Evolutionary conservation across 2,888 invertebrate genomes (phyloP).

Genomic region (Nomada flava): DNA sequence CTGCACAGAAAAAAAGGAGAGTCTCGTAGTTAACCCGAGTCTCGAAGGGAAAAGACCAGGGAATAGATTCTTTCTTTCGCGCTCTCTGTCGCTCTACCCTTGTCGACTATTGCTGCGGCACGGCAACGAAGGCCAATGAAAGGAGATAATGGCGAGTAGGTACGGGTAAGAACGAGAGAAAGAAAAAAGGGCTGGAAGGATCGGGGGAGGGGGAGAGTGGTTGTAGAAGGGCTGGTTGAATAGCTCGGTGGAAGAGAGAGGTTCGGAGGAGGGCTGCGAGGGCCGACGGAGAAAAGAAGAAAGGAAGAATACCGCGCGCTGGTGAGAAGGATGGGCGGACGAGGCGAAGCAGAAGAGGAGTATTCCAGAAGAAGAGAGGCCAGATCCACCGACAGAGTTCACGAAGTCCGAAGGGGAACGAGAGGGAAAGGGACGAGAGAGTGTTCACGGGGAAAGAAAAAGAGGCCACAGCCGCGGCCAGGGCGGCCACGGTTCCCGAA

Average conservation of each 20-base stretch:
- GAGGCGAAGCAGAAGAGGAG: constrained; percentile 37
- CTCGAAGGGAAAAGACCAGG: constrained; percentile 31
- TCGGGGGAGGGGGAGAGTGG: constrained; percentile 13
- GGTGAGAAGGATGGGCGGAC: constrained; percentile 68
- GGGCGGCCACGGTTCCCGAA: constrained; percentile 11
- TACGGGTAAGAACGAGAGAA: constrained; percentile 61
- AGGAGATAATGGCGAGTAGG: constrained; percentile 73
- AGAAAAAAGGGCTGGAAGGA: constrained; percentile 56
- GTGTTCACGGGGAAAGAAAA: constrained; percentile 15
- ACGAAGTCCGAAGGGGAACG: constrained; percentile 42
- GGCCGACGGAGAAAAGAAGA: constrained; percentile 23
- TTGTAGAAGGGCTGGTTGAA: constrained; percentile 53
- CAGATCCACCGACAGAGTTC: constrained; percentile 12
- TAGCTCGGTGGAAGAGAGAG: constrained; percentile 53
- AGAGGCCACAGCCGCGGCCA: constrained; percentile 14
- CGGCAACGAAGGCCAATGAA: constrained; percentile 74
- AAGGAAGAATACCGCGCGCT: constrained; percentile 45
- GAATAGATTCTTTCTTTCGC: constrained; percentile 37
- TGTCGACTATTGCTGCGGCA: constrained; percentile 63
- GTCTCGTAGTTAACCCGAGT: constrained; percentile 60
- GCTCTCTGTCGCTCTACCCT: constrained; percentile 13
- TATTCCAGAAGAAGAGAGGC: constrained; percentile 34
- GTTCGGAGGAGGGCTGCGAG: constrained; percentile 39
- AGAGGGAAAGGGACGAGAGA: constrained; percentile 39
- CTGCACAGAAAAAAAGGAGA: constrained; percentile 1